Percentiles rank a stretch among this genome's conserved stretches.
Evolutionary conservation across 2,888 invertebrate genomes (phyloP).

Genomic region (Drosophila subsilvestris): DNA sequence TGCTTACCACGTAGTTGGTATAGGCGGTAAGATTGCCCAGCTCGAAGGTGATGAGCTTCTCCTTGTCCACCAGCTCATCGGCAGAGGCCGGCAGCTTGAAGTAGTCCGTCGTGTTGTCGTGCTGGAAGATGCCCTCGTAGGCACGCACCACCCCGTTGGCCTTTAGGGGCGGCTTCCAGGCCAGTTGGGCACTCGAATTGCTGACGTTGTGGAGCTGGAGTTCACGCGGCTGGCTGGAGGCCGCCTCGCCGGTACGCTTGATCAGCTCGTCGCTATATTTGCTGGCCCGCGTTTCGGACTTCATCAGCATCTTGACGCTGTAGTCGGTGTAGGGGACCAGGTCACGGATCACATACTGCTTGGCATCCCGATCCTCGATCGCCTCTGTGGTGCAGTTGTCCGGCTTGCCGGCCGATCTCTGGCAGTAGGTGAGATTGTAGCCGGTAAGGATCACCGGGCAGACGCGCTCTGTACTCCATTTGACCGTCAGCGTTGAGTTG

Average conservation of each 20-base stretch:
- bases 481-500: conserved; percentile 86
- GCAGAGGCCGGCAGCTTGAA: conserved; percentile 41
- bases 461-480: conserved; percentile 91
- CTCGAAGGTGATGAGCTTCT: conserved; percentile 67
- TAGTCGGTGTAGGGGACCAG: conserved; percentile 91
- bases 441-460: conserved; percentile 90
- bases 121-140: conserved; percentile 44
- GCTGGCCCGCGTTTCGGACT: conserved; percentile 85
- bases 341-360: conserved; percentile 86
- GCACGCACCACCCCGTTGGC: conserved; percentile 89
- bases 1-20: conserved; percentile 88
- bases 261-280: conserved; percentile 86
- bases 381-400: conserved; percentile 64
- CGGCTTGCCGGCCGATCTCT: conserved; percentile 53
- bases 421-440: conserved; percentile 90
- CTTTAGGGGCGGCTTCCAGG: conserved; percentile 87
- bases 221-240: conserved; percentile 85
- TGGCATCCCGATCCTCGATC: conserved; percentile 49
- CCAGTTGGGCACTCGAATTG: conserved; percentile 43
- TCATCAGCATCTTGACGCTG: conserved; percentile 88
- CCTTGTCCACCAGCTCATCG: conserved; percentile 54
- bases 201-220: conserved; percentile 38
- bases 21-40: conserved; percentile 85
- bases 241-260: conserved; percentile 89
- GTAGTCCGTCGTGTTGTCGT: conserved; percentile 38